phyloP scores from a whole-genome alignment of 1,140 invertebrate species.

The Pseudomyrmex dendroicus region DNA sequence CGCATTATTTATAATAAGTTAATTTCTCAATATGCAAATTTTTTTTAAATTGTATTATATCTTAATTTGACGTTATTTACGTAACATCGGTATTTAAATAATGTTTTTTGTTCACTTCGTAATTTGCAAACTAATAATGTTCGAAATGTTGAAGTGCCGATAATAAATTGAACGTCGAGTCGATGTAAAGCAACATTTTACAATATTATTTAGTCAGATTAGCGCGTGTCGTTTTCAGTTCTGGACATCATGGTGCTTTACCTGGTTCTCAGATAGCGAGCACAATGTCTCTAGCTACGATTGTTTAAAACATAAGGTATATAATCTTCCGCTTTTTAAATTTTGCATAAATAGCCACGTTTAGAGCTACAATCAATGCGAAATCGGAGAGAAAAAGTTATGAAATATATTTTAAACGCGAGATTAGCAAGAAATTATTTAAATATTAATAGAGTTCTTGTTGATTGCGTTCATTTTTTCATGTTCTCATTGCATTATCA shows the following conservation, averaged over 20 bases:
- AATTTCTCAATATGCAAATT: no score
- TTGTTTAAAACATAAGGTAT: slow-evolving; percentile 66
- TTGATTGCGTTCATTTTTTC: background rate
- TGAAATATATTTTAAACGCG: background rate
- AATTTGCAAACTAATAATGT: background rate
- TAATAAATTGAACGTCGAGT: background rate
- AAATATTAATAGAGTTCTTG: no score
- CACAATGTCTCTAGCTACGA: slow-evolving; percentile 50
- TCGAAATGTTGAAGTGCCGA: background rate
- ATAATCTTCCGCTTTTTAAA: slow-evolving; percentile 36
- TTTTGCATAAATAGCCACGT: slow-evolving; percentile 1
- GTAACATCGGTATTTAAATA: background rate
- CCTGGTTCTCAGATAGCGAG: slow-evolving; percentile 82
- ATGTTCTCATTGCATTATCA: slow-evolving; percentile 11
- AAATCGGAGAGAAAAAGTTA: background rate
- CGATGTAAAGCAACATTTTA: background rate
- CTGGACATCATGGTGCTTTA: slow-evolving; percentile 82
- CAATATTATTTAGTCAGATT: slow-evolving; percentile 53
- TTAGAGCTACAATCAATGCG: background rate
- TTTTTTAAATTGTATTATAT: background rate
- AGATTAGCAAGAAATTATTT: no score
- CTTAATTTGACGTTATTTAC: background rate
- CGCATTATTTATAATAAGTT: no score
- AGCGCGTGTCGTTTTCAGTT: slow-evolving; percentile 80
- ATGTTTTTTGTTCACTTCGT: background rate